These are phyloP conservation scores for Pherbina coryleti DNA, from an alignment of 2,888 invertebrate genomes.

Conservation along the genomic window DNA sequence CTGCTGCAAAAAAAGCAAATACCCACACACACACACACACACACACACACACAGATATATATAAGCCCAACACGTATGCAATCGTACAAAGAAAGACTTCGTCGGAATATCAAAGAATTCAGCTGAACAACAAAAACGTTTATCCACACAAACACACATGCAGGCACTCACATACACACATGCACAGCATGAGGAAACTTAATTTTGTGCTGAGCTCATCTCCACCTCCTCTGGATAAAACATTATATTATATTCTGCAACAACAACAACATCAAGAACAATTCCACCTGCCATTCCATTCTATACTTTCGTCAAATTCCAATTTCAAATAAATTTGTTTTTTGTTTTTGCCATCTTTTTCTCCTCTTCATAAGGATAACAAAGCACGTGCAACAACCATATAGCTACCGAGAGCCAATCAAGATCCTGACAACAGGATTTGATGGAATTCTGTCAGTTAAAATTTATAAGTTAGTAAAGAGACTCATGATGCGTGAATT, in stretches of 20 bases:
- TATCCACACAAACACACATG: background rate
- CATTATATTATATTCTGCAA: background rate
- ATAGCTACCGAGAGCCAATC: no score
- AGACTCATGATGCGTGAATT: no score
- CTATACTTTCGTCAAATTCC: background rate
- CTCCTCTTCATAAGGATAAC: no score
- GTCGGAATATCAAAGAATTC: background rate
- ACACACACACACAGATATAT: background rate
- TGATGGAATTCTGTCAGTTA: no score
- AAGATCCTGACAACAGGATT: no score
- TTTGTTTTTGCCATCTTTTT: no score
- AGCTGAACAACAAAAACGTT: background rate
- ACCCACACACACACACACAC: background rate
- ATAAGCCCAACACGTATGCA: background rate
- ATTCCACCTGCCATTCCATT: background rate
- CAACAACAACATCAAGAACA: background rate
- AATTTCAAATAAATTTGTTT: no score
- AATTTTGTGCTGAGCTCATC: no score
- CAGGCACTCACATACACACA: background rate
- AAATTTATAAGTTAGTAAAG: no score
- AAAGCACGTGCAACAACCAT: no score
- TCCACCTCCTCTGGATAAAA: no score
- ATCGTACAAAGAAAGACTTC: background rate
- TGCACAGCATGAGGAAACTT: no score
- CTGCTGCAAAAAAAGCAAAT: conserved; percentile 51